These are phyloP conservation scores for Papilio glaucus DNA, from an alignment of 1,140 invertebrate genomes.

Conservation along the genomic window DNA sequence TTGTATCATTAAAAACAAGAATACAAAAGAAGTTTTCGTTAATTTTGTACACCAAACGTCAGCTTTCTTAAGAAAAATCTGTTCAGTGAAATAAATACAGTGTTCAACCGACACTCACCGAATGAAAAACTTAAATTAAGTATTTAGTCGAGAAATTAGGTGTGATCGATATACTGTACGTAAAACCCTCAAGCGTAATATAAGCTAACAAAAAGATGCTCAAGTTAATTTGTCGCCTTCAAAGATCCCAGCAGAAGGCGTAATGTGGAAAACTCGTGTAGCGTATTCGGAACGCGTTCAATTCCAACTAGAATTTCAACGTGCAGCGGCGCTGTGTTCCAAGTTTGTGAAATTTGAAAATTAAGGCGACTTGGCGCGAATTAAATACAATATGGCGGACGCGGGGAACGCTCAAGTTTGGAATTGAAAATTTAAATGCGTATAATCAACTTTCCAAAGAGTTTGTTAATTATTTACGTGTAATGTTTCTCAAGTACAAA, in stretches of 20 bases:
- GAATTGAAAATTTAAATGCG: constrained; percentile 38
- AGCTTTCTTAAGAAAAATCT: no score
- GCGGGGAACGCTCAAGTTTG: constrained; percentile 42
- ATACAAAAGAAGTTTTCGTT: no score
- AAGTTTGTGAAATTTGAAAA: constrained; percentile 81
- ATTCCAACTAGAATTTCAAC: constrained; percentile 75
- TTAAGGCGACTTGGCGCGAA: constrained; percentile 75
- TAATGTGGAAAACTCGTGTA: constrained; percentile 74
- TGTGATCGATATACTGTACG: background rate
- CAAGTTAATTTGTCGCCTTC: constrained; percentile 49
- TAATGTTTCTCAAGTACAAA: constrained; percentile 4
- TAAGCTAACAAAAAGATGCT: constrained; percentile 36
- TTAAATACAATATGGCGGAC: constrained; percentile 77
- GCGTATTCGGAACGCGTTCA: constrained; percentile 66
- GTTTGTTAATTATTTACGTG: constrained; percentile 33
- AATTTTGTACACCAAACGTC: no score
- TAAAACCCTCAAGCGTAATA: background rate
- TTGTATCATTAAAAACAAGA: no score
- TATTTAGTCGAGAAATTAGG: no score
- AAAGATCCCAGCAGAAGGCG: constrained; percentile 39
- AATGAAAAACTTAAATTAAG: no score
- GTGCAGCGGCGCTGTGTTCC: constrained; percentile 64
- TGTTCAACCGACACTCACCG: no score
- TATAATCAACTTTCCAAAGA: constrained; percentile 36
- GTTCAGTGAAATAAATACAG: no score